Base-by-base conservation (phyloP, 2,113 vertebrate genomes). In the Percopsis transmontana region DNA sequence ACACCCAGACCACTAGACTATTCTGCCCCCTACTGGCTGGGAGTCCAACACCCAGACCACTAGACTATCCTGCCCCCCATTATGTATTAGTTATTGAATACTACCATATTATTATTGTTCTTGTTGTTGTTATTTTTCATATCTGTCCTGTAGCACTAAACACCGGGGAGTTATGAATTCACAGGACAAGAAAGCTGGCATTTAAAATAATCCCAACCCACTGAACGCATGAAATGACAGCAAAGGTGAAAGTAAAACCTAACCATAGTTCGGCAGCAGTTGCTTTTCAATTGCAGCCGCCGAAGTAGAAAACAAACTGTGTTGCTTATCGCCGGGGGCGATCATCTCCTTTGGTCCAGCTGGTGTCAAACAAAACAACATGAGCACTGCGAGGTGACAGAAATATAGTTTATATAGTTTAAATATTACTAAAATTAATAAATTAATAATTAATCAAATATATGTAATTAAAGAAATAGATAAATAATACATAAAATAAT, bases 281-380 rank as follows among this genome's bases (percentile, higher is more conserved):
- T 94, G 91, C 91, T 95, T 95, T 96, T 95, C 95, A 95, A 96
- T 96, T 96, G 95, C 86, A 86, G 90, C 89, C 92, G 91, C 91
- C 87, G 91, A 92, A 94, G 93, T 93, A 93, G 93, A 93, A 95
- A 95, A 92, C 59, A 90, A 93, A n/a, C n/a, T n/a, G n/a, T n/a
- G n/a, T n/a, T n/a, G n/a, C n/a, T n/a, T n/a, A 94, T 93, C 93
- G 92, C 93, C 95, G 91, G 91, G 92, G 92, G 93, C 91, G 91
- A 92, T 94, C 95, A 96, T 95, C 91, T 92, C 95, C 93, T 94
- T 91, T 90, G 90, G 89, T 92, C 86, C 91, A 91, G 91, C 93
- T 91, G 90, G 93, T 94, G 94, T 93, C 92, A 89, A 27, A 27
- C 5, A 27, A 27, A 2, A 27, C 27, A 27, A 27, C 2, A 27